These are phyloP conservation scores for Hippocampus abdominalis DNA, from an alignment of 2,113 vertebrate species.

Conservation along the genomic window DNA sequence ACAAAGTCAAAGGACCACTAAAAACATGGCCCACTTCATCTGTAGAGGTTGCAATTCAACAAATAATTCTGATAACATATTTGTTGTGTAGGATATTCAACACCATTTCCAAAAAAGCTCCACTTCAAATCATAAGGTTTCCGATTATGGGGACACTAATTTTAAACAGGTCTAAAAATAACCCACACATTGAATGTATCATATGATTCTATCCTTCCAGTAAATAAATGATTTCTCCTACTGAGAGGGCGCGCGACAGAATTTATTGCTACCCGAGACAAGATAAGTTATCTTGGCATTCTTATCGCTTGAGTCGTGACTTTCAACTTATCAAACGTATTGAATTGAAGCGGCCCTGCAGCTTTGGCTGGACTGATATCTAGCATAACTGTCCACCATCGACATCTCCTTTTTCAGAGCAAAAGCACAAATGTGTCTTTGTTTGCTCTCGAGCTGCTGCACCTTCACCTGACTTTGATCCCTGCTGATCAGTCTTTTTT, in stretches of 20 bases:
- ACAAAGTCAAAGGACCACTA: background rate
- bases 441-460: background rate
- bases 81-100: background rate
- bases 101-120: background rate
- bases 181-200: background rate
- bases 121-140: background rate
- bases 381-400: background rate
- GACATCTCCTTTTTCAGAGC: background rate
- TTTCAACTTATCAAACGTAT: too few species aligned
- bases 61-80: background rate
- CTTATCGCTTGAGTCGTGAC: too few species aligned
- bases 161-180: background rate
- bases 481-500: background rate
- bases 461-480: background rate
- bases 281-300: too few species aligned
- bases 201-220: too few species aligned
- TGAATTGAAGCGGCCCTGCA: too few species aligned
- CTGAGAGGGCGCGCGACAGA: background rate
- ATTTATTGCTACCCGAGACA: too few species aligned
- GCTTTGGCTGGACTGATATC: background rate
- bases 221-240: background rate
- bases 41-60: background rate
- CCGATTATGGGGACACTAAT: background rate
- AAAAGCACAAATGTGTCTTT: background rate
- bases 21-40: background rate